phyloP scores from a whole-genome alignment of 2,797 vertebrate species.

The Thaleichthys pacificus region DNA sequence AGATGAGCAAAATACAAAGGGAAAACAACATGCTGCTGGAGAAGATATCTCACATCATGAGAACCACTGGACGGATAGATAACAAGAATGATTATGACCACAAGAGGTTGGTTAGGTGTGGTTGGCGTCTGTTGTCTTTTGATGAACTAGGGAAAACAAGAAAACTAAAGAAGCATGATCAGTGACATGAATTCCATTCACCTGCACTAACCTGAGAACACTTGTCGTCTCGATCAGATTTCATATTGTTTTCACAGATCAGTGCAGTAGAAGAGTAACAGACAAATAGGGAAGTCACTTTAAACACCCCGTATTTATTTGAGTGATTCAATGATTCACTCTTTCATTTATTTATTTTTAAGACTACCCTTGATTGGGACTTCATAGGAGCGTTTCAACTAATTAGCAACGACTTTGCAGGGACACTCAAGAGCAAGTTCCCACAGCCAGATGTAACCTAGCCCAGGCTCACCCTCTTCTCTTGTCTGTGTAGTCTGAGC shows the following conservation, averaged over 20 bases:
- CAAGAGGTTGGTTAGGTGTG: conserved; percentile 66
- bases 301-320: background rate
- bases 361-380: too few relatives aligned
- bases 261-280: background rate
- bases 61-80: conserved; percentile 62
- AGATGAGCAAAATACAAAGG: conserved; percentile 61
- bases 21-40: conserved; percentile 76
- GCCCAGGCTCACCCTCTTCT: background rate
- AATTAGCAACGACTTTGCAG: too few relatives aligned
- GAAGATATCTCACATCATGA: conserved; percentile 74
- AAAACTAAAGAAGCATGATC: background rate
- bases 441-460: too few relatives aligned
- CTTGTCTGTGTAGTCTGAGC: conserved; percentile 59
- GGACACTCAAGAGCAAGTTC: too few relatives aligned
- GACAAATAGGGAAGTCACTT: background rate
- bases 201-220: background rate
- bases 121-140: background rate
- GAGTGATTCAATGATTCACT: background rate
- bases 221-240: background rate
- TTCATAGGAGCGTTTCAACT: too few relatives aligned
- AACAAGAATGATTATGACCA: conserved; percentile 64
- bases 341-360: too few relatives aligned
- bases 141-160: background rate
- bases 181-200: too few relatives aligned
- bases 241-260: background rate